A percentile compares a stretch with the other conserved stretches of the same genome.
Evolutionary conservation across 2,888 invertebrate genomes (phyloP).

Genomic region (Mimas tiliae): DNA sequence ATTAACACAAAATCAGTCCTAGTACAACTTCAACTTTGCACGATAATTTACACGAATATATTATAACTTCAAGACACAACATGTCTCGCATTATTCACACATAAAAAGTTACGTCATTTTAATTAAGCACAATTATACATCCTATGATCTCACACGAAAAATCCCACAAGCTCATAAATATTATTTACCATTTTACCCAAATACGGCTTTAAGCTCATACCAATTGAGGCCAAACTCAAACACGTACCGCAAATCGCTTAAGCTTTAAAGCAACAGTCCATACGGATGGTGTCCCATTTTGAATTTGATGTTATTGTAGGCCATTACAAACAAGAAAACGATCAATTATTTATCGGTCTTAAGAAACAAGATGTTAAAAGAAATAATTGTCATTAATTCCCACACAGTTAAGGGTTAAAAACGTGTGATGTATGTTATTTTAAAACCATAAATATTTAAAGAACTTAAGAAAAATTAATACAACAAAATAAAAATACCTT

Average conservation of each 20-base stretch:
- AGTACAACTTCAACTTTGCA: not conserved
- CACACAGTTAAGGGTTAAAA: not conserved
- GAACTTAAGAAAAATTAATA: not conserved
- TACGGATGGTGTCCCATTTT: slow-evolving; percentile 10
- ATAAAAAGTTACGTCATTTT: not conserved
- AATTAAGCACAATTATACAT: not conserved
- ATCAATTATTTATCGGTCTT: no score
- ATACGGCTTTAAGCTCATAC: slow-evolving; percentile 5
- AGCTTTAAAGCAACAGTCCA: slow-evolving; percentile 16
- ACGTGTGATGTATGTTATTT: not conserved
- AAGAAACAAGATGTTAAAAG: not conserved
- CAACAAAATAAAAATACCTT: not conserved
- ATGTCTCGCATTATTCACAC: not conserved
- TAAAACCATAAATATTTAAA: not conserved
- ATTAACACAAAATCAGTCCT: not conserved
- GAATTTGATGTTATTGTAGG: not conserved
- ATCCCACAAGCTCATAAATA: not conserved
- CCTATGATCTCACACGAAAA: not conserved
- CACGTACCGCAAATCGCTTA: slow-evolving; percentile 20
- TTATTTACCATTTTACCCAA: slow-evolving; percentile 14
- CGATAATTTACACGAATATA: not conserved
- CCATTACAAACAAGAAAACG: no score
- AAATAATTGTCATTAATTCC: not conserved
- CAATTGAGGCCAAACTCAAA: slow-evolving; percentile 24
- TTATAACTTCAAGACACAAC: not conserved